phyloP scores from a whole-genome alignment of 1,140 invertebrate species.

The Diploscapter pachys region DNA sequence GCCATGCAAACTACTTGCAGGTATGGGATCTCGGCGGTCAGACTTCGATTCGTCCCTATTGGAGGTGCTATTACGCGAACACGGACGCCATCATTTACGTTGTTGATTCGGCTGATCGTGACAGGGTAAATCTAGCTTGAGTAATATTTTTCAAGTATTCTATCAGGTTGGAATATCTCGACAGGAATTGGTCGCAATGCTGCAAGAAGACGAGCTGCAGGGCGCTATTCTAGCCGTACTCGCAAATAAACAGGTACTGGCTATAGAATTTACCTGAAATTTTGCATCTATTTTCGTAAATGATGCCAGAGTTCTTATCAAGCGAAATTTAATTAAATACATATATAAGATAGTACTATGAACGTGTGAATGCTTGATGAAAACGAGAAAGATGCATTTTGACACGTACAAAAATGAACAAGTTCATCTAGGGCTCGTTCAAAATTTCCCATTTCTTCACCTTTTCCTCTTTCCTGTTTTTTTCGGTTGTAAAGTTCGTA shows the following conservation, averaged over 20 bases:
- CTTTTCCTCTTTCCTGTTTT: neutral
- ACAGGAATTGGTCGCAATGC: constrained; percentile 78
- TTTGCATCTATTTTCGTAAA: neutral
- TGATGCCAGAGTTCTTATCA: neutral
- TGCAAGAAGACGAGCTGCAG: constrained; percentile 93
- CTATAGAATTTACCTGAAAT: constrained; percentile 73
- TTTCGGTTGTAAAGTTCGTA: neutral
- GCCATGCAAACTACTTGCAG: constrained; percentile 33
- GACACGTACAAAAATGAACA: neutral
- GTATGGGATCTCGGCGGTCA: constrained; percentile 97
- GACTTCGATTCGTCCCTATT: constrained; percentile 94
- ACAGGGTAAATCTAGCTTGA: constrained; percentile 72
- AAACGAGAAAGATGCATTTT: neutral
- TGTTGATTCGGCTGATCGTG: constrained; percentile 94
- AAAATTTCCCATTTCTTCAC: neutral
- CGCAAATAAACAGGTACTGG: constrained; percentile 96
- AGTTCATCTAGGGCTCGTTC: neutral
- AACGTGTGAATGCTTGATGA: neutral
- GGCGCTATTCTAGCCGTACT: constrained; percentile 90
- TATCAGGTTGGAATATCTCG: constrained; percentile 34
- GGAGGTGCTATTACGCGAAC: constrained; percentile 99
- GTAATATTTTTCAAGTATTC: neutral
- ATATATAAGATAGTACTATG: neutral
- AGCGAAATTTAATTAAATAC: neutral
- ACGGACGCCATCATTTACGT: constrained; percentile 99